Evolutionary conservation across 2,797 vertebrate species (phyloP), one percentile per base, ranked within the genome.

Genomic region (Pogonophryne albipinna): DNA sequence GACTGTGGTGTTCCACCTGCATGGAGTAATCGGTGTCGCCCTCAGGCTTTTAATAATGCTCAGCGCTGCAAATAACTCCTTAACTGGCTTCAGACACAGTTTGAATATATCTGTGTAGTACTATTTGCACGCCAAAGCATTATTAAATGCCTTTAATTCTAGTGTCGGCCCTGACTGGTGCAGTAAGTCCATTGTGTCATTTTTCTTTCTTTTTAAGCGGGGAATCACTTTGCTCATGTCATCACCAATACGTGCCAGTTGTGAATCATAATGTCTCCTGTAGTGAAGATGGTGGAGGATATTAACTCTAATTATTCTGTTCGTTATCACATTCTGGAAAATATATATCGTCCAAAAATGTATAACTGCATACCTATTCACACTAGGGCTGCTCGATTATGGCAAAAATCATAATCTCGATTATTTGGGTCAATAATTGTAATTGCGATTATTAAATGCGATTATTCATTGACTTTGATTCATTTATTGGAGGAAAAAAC

Each of bases 31-130:
- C 58, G 71, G 71, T 91, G 83, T 89, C 87, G 47, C 71, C 66
- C 47, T 42, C 82, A 89, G 89, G 89, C 92, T 94, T 94, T 93
- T 91, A 91, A 76, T 89, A 89, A 92, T 91, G 90, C 83, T 86
- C 45, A 62, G 60, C 27, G 34, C 75, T 78, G 71, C 74, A 83
- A 84, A 77, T 74, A 1, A 52, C 46, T 71, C 17, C 1, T 79
- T 20, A 75, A 57, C 50, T 73, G 23, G 16, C 45, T 64, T 76
- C 63, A 70, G 38, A 65, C 69, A 42, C 65, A 15, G 41, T 2
- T 34, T 66, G 10, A 1, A 72, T 4, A 41, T 71, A 49, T 72
- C 11, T 55, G 9, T 23, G 9, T 19, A 16, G 51, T 41, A 14
- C 20, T 45, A 19, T 76, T 82, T 83, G 69, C 62, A 42, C n/a